Percentiles rank a stretch among this genome's conserved stretches.
phyloP scores from a whole-genome alignment of 1,140 invertebrate genomes.

The Bombus difficillimus region DNA sequence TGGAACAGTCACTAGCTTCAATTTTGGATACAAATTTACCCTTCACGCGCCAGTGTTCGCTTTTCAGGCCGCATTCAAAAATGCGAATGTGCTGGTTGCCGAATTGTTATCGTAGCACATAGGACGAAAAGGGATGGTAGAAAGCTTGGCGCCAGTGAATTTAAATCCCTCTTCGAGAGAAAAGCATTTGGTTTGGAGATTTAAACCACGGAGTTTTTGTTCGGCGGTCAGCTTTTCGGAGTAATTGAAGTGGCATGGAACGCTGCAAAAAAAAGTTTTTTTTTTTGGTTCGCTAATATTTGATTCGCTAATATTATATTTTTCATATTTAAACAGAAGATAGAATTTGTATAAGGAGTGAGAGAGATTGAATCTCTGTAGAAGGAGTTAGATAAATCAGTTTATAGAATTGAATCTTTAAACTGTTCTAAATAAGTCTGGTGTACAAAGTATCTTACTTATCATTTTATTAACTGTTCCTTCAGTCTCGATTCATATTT shows the following conservation, averaged over 20 bases:
- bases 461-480: too few relatives aligned
- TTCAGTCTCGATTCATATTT: too few relatives aligned
- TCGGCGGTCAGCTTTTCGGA: neutral
- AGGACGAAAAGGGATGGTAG: neutral
- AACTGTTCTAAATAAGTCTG: too few relatives aligned
- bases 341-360: too few relatives aligned
- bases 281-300: neutral
- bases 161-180: neutral
- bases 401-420: too few relatives aligned
- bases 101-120: neutral
- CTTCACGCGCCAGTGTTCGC: neutral
- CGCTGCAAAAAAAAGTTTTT: too few relatives aligned
- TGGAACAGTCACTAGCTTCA: neutral
- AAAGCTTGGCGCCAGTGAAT: neutral
- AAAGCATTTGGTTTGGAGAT: constrained; percentile 14
- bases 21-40: neutral
- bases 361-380: too few relatives aligned
- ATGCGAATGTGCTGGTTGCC: neutral
- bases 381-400: too few relatives aligned
- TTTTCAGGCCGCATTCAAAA: neutral
- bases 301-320: neutral
- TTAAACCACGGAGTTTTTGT: neutral
- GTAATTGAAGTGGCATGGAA: neutral
- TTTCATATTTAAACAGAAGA: too few relatives aligned
- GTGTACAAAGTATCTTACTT: too few relatives aligned